Evolutionary conservation across 2,113 vertebrate species (phyloP).

Genomic region (Heterochromis multidens): DNA sequence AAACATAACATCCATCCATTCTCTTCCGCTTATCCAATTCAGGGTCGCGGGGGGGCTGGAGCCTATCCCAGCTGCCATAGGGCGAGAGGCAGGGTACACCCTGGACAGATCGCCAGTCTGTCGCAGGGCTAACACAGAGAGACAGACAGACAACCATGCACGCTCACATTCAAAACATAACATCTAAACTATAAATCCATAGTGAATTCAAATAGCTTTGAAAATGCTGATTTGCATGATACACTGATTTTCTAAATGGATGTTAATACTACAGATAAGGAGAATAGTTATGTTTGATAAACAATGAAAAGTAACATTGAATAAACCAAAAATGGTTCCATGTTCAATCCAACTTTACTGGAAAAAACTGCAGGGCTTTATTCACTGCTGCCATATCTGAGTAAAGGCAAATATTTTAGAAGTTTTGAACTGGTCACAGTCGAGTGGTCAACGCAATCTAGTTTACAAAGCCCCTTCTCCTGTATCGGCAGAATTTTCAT

Average conservation of each 20-base stretch:
- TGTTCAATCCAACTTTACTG: background rate
- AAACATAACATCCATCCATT: background rate
- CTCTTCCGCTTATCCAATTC: too few relatives aligned
- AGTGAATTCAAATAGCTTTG: background rate
- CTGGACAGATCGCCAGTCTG: too few relatives aligned
- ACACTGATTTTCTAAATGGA: background rate
- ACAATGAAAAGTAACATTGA: too few relatives aligned
- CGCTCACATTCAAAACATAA: background rate
- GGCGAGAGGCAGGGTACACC: too few relatives aligned
- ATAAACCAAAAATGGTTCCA: background rate
- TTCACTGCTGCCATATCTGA: slow-evolving; percentile 3
- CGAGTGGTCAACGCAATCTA: slow-evolving; percentile 18
- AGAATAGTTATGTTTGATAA: too few relatives aligned
- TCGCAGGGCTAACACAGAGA: too few relatives aligned
- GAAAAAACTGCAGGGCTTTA: background rate
- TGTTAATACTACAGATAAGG: background rate
- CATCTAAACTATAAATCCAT: background rate
- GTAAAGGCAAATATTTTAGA: background rate
- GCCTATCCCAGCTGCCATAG: too few relatives aligned
- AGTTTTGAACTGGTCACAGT: slow-evolving; percentile 25
- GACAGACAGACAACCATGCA: too few relatives aligned
- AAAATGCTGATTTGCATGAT: background rate
- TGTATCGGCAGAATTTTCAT: slow-evolving; percentile 33
- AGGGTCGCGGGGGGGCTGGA: too few relatives aligned
- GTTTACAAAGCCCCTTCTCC: slow-evolving; percentile 39